These are phyloP conservation scores for Reticulitermes speratus DNA, from an alignment of 1,140 invertebrate species.

Conservation along the genomic window DNA sequence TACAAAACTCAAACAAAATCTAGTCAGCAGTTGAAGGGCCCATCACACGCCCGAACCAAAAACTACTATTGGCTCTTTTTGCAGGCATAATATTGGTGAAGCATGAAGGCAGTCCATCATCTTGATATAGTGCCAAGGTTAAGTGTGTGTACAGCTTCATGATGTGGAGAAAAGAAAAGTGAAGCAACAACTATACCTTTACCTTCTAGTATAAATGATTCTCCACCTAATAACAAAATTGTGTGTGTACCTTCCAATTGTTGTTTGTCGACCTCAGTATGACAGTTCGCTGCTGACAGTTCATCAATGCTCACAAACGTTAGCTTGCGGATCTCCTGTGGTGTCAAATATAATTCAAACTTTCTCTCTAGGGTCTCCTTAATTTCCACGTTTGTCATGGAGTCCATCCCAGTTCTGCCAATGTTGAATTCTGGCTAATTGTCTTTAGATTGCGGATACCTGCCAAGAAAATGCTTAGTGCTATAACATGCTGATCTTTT, in stretches of 20 bases:
- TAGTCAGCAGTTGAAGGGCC: no score
- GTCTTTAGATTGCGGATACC: slow-evolving; percentile 34
- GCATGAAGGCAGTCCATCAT: no score
- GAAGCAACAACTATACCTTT: neutral
- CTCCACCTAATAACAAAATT: neutral
- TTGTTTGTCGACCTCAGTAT: neutral
- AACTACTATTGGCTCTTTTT: no score
- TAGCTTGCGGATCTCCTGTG: slow-evolving; percentile 58
- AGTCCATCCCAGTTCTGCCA: slow-evolving; percentile 79
- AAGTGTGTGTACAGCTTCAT: neutral
- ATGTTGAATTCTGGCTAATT: slow-evolving; percentile 50
- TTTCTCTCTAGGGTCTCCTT: slow-evolving; percentile 67
- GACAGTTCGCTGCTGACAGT: neutral
- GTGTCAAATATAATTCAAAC: slow-evolving; percentile 59
- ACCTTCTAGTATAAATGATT: neutral
- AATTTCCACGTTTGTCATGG: slow-evolving; percentile 84
- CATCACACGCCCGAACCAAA: no score
- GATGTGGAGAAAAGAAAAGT: accelerated
- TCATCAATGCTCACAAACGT: slow-evolving; percentile 52
- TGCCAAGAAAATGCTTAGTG: neutral
- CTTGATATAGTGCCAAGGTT: no score
- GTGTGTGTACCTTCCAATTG: neutral
- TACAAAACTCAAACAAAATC: no score
- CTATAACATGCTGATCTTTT: neutral
- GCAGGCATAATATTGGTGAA: no score